Percentiles rank a stretch among this genome's conserved stretches.
Evolutionary conservation across 1,140 invertebrate genomes (phyloP).

Genomic region (Bombus turneri): DNA sequence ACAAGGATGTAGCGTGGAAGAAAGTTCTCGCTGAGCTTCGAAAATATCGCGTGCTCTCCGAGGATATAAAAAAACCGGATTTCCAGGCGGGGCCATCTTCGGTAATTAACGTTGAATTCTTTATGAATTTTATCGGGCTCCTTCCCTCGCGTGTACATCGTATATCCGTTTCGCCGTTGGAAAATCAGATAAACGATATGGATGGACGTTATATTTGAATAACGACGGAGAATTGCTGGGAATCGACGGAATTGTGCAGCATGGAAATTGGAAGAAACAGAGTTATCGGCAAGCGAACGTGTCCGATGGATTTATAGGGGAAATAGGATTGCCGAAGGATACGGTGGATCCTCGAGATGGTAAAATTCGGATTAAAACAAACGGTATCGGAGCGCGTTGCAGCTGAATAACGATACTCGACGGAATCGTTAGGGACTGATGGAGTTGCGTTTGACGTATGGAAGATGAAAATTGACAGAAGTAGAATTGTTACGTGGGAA

Average conservation of each 20-base stretch:
- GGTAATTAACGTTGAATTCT: conserved; percentile 55
- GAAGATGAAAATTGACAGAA: not conserved
- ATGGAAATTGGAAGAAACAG: not conserved
- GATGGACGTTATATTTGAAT: conserved; percentile 36
- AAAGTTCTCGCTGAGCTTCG: conserved; percentile 42
- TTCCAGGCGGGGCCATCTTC: conserved; percentile 44
- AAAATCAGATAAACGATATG: conserved; percentile 40
- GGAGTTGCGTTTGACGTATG: not conserved
- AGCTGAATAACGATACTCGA: too few relatives aligned
- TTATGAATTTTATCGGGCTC: conserved; percentile 35
- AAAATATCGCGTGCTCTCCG: conserved; percentile 26
- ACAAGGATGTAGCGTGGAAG: conserved; percentile 26
- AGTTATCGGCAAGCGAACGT: not conserved
- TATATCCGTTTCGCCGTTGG: not conserved
- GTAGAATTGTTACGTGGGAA: not conserved
- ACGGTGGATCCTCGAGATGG: too few relatives aligned
- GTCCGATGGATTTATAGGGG: not conserved
- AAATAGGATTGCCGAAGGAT: too few relatives aligned
- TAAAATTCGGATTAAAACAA: not conserved
- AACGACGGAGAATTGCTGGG: not conserved
- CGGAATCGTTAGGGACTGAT: too few relatives aligned
- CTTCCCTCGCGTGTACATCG: conserved; percentile 28
- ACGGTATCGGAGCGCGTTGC: too few relatives aligned
- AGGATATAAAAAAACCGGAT: conserved; percentile 45
- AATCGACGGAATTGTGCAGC: not conserved